phyloP scores from a whole-genome alignment of 2,113 vertebrate species.

The Scalopus aquaticus region DNA sequence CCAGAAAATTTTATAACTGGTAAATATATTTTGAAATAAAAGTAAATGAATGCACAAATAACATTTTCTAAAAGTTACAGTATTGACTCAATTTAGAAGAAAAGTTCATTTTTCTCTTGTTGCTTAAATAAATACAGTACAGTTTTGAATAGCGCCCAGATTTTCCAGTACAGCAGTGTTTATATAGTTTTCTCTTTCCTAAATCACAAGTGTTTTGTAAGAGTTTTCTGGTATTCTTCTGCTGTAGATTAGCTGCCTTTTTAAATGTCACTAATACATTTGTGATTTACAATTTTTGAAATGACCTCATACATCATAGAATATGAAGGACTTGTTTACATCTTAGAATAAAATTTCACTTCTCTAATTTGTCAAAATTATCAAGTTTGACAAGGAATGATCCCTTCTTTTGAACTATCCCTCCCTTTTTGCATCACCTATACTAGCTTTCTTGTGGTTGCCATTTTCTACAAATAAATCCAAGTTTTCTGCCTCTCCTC shows the following conservation, averaged over 20 bases:
- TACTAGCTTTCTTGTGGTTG: background rate
- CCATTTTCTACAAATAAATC: background rate
- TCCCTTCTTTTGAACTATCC: background rate
- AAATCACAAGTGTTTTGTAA: background rate
- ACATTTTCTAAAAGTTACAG: background rate
- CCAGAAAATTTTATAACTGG: background rate
- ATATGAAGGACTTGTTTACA: background rate
- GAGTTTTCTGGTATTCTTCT: background rate
- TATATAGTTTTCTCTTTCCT: background rate
- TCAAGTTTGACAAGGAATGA: background rate
- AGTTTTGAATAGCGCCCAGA: background rate
- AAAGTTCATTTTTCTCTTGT: background rate
- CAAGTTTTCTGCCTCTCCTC: background rate
- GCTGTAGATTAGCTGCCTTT: background rate
- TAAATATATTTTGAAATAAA: slow-evolving; percentile 1
- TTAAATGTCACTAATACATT: background rate
- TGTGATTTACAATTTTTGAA: background rate
- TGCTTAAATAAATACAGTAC: background rate
- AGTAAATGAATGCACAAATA: background rate
- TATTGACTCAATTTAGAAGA: background rate
- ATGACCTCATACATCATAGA: background rate
- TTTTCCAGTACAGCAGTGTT: background rate
- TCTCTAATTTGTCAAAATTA: background rate
- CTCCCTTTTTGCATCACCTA: background rate
- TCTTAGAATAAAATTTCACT: slow-evolving; percentile 31